Evolutionary conservation across 2,113 vertebrate species (phyloP), one percentile per base, ranked within the genome.

Genomic region (Macquaria ambigua): DNA sequence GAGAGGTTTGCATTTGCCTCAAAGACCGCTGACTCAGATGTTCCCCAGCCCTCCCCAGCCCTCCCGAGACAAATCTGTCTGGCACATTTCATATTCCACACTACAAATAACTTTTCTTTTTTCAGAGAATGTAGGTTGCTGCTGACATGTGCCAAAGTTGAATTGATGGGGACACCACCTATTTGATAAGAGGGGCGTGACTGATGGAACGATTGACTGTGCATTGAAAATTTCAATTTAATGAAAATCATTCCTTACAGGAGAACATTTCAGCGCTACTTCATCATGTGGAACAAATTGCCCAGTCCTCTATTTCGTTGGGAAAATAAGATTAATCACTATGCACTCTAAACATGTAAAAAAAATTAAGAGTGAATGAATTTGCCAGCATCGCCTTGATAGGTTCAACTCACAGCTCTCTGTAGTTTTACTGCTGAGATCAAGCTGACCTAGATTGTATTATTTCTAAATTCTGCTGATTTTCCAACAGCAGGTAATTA

Each of bases 11-110:
- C 87, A 69, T 81, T 91, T 85, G 85, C 88, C 84, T 93, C 74
- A 81, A 87, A 85, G 83, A 87, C 80, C n/a, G 93, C 93, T 93
- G 91, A 95, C 85, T 95, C 89, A 86, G 88, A 78, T 66, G 72
- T 89, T 87, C 72, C 77, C 77, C 58, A 75, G 64, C 76, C 59
- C 55, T 81, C 62, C 81, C 72, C 59, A 80, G 86, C 77, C 70
- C 78, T 81, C 71, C 66, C 81, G 83, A 90, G 87, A 91, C 75
- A 91, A 92, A 92, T 91, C 81, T 94, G 87, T 84, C 85, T 81
- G 83, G 74, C 82, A 84, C 77, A 88, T 92, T 88, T 87, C 84
- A 89, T 88, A 91, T 86, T 82, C 80, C 58, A 80, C 68, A 87
- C 82, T 87, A 85, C 86, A 92, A 89, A 93, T 89, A 85, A 88